Evolutionary conservation across 1,140 invertebrate species (phyloP).

Genomic region (Rhyacophila brunnea): DNA sequence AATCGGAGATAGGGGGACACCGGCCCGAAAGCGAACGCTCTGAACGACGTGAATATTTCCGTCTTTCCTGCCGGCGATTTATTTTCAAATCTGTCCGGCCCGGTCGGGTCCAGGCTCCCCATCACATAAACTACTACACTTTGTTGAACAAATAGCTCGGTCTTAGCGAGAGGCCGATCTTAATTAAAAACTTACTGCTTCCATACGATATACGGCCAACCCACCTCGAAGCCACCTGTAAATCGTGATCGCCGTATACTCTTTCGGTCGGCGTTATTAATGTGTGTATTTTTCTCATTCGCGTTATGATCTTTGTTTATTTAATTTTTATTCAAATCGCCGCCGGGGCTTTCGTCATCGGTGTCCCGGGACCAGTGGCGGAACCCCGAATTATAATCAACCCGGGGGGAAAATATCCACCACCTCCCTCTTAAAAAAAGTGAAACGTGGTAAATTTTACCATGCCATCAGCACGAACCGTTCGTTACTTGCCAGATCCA

Average conservation of each 20-base stretch:
- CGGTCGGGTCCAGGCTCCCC: slow-evolving; percentile 4
- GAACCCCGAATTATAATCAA: too few relatives aligned
- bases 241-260: slow-evolving; percentile 25
- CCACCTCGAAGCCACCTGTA: slow-evolving; percentile 29
- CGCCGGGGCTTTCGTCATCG: neutral
- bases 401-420: too few relatives aligned
- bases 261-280: slow-evolving; percentile 13
- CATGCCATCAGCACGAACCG: too few relatives aligned
- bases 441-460: too few relatives aligned
- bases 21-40: neutral
- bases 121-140: slow-evolving; percentile 23
- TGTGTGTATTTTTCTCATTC: slow-evolving; percentile 24
- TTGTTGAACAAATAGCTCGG: slow-evolving; percentile 33
- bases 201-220: slow-evolving; percentile 21
- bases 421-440: too few relatives aligned
- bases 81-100: neutral
- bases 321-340: slow-evolving; percentile 32
- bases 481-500: too few relatives aligned
- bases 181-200: slow-evolving; percentile 31
- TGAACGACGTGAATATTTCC: neutral
- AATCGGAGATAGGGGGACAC: neutral
- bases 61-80: neutral
- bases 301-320: slow-evolving; percentile 26
- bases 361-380: neutral
- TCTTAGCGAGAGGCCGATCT: slow-evolving; percentile 25